A percentile compares a stretch with the other conserved stretches of the same genome.
These are phyloP conservation scores for Poeciliopsis gracilis DNA, from an alignment of 2,797 vertebrate species.

Conservation along the genomic window DNA sequence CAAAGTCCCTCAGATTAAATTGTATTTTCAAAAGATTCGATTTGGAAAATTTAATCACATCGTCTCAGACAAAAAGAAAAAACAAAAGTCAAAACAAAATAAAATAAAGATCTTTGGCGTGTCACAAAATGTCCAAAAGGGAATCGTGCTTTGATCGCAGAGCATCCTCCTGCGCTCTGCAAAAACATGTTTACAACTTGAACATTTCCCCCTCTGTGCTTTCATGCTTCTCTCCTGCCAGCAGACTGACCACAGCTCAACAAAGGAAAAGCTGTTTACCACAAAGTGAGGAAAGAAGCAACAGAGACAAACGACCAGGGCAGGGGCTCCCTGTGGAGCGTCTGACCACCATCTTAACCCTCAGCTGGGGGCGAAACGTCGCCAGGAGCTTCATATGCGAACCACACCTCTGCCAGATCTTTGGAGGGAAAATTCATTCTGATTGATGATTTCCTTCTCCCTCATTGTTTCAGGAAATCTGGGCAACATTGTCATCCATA, in stretches of 20 bases:
- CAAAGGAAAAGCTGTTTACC: constrained; percentile 23
- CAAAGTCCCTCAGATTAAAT: background rate
- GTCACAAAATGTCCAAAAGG: background rate
- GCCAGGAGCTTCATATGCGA: constrained; percentile 20
- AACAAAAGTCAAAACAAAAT: background rate
- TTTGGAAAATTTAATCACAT: background rate
- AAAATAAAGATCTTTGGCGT: background rate
- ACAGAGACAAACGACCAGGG: constrained; percentile 37
- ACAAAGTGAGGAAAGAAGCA: constrained; percentile 7
- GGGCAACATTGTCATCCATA: background rate
- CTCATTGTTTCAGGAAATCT: background rate
- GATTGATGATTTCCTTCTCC: background rate
- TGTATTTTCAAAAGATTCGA: background rate
- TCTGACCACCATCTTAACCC: constrained; percentile 32
- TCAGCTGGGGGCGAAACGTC: constrained; percentile 12
- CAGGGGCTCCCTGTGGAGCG: constrained; percentile 13
- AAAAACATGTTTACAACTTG: background rate
- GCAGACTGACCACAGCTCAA: background rate
- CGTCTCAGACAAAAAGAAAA: background rate
- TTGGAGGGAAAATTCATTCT: background rate
- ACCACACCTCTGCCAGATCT: constrained; percentile 1
- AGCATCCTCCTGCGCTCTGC: background rate
- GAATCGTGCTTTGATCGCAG: background rate
- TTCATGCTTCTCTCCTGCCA: constrained; percentile 2
- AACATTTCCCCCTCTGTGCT: background rate